These are phyloP conservation scores for Melanotaenia nigrans DNA, from an alignment of 2,797 vertebrate species.

Conservation along the genomic window DNA sequence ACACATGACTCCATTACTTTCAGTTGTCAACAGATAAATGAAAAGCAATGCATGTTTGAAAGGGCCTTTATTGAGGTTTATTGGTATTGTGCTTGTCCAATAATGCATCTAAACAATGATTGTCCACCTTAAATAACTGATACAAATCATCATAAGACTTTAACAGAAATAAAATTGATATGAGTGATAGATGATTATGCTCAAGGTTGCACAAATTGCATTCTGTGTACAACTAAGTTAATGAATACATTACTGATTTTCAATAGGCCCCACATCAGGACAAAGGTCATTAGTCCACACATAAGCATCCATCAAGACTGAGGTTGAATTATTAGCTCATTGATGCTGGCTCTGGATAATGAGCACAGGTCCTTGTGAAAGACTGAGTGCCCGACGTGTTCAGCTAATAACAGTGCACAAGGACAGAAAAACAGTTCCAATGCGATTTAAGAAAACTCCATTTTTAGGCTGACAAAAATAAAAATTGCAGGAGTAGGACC, in stretches of 20 bases:
- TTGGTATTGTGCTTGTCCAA: neutral
- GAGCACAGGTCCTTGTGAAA: conserved; percentile 55
- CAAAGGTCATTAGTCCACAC: conserved; percentile 66
- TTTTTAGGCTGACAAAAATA: conserved; percentile 55
- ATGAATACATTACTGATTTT: conserved; percentile 69
- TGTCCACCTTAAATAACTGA: conserved; percentile 8
- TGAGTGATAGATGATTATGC: conserved; percentile 43
- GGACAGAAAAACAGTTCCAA: conserved; percentile 39
- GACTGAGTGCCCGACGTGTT: conserved; percentile 41
- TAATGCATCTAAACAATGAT: neutral
- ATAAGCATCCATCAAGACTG: conserved; percentile 60
- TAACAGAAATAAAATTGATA: conserved; percentile 22
- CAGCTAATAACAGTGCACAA: conserved; percentile 43
- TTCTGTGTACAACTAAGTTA: conserved; percentile 44
- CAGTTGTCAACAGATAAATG: neutral
- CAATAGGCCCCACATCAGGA: conserved; percentile 55
- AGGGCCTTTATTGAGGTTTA: neutral
- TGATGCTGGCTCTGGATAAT: conserved; percentile 48
- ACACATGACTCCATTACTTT: neutral
- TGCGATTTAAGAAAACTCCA: conserved; percentile 41
- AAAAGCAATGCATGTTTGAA: neutral
- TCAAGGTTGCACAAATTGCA: conserved; percentile 50
- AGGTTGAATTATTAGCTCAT: conserved; percentile 64
- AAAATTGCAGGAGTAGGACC: conserved; percentile 38
- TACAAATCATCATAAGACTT: conserved; percentile 31